phyloP scores from a whole-genome alignment of 2,797 vertebrate species.

The Poeciliopsis gracilis region DNA sequence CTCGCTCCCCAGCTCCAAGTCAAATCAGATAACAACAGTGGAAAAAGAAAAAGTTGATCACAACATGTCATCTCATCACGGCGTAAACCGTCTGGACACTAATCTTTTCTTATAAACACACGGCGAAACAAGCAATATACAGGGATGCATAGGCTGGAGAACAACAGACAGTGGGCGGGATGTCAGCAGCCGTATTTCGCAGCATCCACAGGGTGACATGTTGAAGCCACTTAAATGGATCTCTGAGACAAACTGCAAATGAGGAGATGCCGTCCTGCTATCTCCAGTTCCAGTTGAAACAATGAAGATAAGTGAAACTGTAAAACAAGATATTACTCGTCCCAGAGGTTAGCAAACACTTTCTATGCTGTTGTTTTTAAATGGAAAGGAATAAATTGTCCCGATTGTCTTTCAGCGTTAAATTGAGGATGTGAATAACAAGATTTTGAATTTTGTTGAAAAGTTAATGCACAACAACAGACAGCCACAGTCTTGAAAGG shows the following conservation, averaged over 20 bases:
- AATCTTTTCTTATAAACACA: conserved; percentile 58
- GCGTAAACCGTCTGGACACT: conserved; percentile 40
- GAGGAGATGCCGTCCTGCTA: conserved; percentile 30
- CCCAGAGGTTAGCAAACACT: not conserved
- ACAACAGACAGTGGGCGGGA: conserved; percentile 44
- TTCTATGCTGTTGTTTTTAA: not conserved
- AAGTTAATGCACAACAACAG: not conserved
- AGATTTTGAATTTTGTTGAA: not conserved
- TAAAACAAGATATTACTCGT: conserved; percentile 14
- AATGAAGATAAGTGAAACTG: conserved; percentile 32
- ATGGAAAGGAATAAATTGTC: not conserved
- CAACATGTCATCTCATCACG: conserved; percentile 28
- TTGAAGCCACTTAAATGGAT: conserved; percentile 39
- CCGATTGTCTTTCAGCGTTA: not conserved
- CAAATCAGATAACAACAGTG: conserved; percentile 34
- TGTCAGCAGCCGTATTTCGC: conserved; percentile 31
- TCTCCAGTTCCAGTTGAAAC: conserved; percentile 22
- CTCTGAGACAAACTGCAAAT: conserved; percentile 33
- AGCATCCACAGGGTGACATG: conserved; percentile 39
- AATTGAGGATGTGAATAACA: not conserved
- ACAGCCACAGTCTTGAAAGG: not conserved
- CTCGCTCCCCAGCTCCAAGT: conserved; percentile 12
- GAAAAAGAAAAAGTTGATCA: conserved; percentile 30
- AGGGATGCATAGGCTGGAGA: conserved; percentile 32
- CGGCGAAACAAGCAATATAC: conserved; percentile 50